Percentiles rank a stretch among this genome's conserved stretches.
These are phyloP conservation scores for Sebastes vulpes DNA, from an alignment of 2,797 vertebrate genomes.

Conservation along the genomic window DNA sequence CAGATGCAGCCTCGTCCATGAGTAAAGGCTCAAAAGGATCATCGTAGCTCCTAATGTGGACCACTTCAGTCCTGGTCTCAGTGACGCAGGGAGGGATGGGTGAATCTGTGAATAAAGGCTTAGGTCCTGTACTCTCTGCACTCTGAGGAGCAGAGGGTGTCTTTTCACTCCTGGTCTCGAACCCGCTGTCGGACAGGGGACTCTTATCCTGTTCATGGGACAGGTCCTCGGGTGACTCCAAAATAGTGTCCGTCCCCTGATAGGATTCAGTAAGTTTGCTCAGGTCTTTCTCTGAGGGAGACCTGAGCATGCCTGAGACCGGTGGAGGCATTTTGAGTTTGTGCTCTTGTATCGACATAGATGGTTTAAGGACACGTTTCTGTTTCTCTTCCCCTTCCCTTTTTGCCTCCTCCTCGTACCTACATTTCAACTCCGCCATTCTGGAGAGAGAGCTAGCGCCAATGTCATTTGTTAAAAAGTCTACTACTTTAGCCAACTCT, in stretches of 20 bases:
- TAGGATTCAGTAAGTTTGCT: slow-evolving; percentile 96
- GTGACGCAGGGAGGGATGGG: slow-evolving; percentile 97
- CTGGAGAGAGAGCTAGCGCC: slow-evolving; percentile 90
- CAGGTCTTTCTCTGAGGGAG: slow-evolving; percentile 97
- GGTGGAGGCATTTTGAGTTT: slow-evolving; percentile 99
- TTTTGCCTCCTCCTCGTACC: slow-evolving; percentile 93
- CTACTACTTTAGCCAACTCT: slow-evolving; percentile 94
- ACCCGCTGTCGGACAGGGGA: slow-evolving; percentile 97
- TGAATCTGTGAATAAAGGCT: slow-evolving; percentile 96
- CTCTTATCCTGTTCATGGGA: slow-evolving; percentile 99
- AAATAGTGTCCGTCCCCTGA: slow-evolving; percentile 93
- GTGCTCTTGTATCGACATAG: slow-evolving; percentile 89
- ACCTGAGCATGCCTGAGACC: slow-evolving; percentile 92
- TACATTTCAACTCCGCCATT: slow-evolving; percentile 93
- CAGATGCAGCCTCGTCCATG: slow-evolving; percentile 86
- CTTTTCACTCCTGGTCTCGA: slow-evolving; percentile 99
- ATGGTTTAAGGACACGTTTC: slow-evolving; percentile 94
- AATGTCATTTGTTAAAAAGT: slow-evolving; percentile 96
- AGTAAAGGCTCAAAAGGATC: slow-evolving; percentile 87
- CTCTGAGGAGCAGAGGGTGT: slow-evolving; percentile 98
- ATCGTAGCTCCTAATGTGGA: slow-evolving; percentile 94
- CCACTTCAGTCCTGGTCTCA: slow-evolving; percentile 95
- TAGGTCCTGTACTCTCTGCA: slow-evolving; percentile 97
- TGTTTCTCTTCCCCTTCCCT: slow-evolving; percentile 97
- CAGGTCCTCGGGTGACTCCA: slow-evolving; percentile 97